Evolutionary conservation across 2,113 vertebrate species (phyloP).

Genomic region (Otocyon megalotis): DNA sequence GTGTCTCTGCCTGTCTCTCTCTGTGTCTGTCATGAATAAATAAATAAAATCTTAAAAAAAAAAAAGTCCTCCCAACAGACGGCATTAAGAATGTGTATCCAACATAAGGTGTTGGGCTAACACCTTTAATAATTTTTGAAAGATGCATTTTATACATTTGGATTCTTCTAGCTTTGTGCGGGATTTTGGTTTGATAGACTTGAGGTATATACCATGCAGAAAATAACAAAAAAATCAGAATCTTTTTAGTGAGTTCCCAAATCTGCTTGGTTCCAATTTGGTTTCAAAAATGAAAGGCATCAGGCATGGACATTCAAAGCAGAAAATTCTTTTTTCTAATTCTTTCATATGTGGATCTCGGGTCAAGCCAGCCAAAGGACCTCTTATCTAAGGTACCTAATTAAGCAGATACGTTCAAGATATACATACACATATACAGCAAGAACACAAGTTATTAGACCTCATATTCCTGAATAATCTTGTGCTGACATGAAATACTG

Average conservation of each 20-base stretch:
- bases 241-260: background rate
- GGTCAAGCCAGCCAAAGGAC: background rate
- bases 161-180: background rate
- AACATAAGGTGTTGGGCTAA: background rate
- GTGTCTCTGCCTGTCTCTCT: no score
- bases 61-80: background rate
- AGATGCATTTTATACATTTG: slow-evolving; percentile 14
- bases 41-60: no score
- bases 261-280: background rate
- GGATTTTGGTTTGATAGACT: background rate
- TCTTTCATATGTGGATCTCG: slow-evolving; percentile 24
- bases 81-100: background rate
- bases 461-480: background rate
- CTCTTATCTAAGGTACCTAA: background rate
- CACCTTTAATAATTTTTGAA: background rate
- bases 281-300: slow-evolving; percentile 51
- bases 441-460: background rate
- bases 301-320: background rate
- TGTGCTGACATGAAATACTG: background rate
- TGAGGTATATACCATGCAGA: background rate
- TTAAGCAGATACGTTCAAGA: background rate
- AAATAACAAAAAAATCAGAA: slow-evolving; percentile 35
- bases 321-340: background rate
- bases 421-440: background rate
- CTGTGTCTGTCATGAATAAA: no score